phyloP scores from a whole-genome alignment of 1,140 invertebrate species.

The Scaptomyza hsui region DNA sequence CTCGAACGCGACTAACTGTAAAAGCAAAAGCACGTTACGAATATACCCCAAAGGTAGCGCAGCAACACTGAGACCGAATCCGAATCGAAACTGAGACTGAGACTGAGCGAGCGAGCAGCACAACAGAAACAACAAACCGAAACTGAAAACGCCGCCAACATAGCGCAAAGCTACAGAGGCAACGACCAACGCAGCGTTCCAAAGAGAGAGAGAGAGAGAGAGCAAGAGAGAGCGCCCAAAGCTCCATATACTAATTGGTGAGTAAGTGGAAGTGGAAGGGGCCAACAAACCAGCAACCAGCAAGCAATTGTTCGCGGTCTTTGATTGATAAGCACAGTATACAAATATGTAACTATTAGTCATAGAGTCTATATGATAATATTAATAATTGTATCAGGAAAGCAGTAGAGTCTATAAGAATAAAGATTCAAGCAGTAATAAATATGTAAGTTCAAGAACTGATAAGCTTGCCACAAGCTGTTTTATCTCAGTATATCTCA shows the following conservation, averaged over 20 bases:
- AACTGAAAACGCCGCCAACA: constrained; percentile 48
- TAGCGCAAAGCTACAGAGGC: constrained; percentile 40
- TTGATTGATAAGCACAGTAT: constrained; percentile 17
- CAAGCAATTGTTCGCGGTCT: not conserved
- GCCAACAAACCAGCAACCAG: constrained; percentile 35
- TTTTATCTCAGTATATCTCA: constrained; percentile 28
- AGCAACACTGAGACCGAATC: constrained; percentile 45
- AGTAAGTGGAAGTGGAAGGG: constrained; percentile 21
- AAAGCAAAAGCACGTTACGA: constrained; percentile 83
- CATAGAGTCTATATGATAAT: too few species aligned
- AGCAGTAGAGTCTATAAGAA: too few species aligned
- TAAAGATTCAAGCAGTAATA: too few species aligned
- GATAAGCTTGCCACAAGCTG: constrained; percentile 40
- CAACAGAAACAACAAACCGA: constrained; percentile 40
- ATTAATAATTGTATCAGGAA: too few species aligned
- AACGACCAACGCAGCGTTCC: constrained; percentile 31
- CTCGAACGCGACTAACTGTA: constrained; percentile 84
- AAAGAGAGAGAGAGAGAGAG: constrained; percentile 7
- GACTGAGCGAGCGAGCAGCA: constrained; percentile 37
- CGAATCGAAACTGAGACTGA: constrained; percentile 38
- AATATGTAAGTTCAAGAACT: constrained; percentile 48
- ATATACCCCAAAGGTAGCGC: constrained; percentile 73
- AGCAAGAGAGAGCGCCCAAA: constrained; percentile 33
- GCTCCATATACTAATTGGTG: constrained; percentile 34
- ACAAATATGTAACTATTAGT: too few species aligned